Conservation (phyloP, 2,797 vertebrate genomes). For the Mionectes olivaceus region DNA sequence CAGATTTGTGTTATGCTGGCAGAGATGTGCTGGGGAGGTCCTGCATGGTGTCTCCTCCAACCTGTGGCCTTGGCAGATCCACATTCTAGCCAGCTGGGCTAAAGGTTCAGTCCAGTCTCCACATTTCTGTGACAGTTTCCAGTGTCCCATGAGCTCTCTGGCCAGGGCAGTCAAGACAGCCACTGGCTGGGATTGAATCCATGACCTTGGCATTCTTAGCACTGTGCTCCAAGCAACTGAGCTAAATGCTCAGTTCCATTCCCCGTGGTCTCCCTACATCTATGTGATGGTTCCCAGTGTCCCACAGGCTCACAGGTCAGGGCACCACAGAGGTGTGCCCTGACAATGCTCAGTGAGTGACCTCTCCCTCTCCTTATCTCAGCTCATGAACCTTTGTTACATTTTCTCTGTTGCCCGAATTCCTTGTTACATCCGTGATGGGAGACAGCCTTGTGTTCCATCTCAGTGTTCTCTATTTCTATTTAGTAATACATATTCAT, state of each 20-base stretch:
- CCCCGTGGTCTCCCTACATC: background rate
- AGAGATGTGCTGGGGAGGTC: background rate
- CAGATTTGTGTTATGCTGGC: background rate
- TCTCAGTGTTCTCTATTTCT: background rate
- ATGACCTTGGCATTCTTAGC: no score
- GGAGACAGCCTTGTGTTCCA: background rate
- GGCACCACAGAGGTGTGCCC: background rate
- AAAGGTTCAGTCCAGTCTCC: background rate
- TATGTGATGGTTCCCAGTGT: background rate
- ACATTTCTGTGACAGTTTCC: background rate
- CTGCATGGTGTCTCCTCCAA: background rate
- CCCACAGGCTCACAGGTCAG: background rate
- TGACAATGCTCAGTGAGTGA: fast-evolving
- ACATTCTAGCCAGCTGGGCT: background rate
- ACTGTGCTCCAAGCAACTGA: no score
- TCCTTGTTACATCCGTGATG: background rate
- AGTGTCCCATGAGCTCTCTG: background rate
- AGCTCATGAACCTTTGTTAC: fast-evolving
- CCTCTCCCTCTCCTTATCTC: background rate
- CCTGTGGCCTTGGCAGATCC: background rate
- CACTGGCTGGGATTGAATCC: no score
- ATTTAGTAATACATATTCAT: background rate
- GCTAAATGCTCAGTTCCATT: background rate
- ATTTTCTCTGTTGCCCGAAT: background rate
- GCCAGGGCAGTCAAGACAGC: background rate